Evolutionary conservation across 2,113 vertebrate genomes (phyloP).

Genomic region (Protomyctophum bolini): DNA sequence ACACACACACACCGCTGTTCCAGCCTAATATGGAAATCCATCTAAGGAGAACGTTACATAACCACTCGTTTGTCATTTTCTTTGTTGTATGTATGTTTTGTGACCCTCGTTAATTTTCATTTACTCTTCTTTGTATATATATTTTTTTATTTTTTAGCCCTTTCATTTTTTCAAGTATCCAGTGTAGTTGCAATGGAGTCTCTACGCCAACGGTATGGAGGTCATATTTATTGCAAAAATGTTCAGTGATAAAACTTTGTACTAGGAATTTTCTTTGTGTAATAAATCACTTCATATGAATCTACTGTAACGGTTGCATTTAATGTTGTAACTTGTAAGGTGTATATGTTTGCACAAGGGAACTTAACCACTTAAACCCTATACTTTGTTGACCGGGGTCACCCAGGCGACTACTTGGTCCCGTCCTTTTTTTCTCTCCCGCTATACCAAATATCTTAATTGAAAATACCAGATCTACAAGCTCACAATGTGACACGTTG

Average conservation of each 20-base stretch:
- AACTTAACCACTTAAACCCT: not conserved
- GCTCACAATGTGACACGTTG: no score
- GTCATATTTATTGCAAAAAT: constrained; percentile 79
- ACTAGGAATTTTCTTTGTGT: constrained; percentile 77
- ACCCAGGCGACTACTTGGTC: no score
- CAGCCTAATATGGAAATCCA: constrained; percentile 34
- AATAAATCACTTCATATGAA: constrained; percentile 74
- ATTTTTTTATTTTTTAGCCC: constrained; percentile 28
- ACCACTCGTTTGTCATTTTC: constrained; percentile 51
- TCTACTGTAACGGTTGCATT: constrained; percentile 28
- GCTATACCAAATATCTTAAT: no score
- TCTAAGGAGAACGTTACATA: constrained; percentile 38
- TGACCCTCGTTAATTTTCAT: constrained; percentile 21
- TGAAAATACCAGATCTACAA: no score
- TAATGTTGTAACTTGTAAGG: constrained; percentile 15
- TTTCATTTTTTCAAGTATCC: constrained; percentile 57
- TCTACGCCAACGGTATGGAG: constrained; percentile 59
- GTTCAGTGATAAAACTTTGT: constrained; percentile 78
- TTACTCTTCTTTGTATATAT: constrained; percentile 21
- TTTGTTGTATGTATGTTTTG: constrained; percentile 46
- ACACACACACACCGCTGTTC: constrained; percentile 37
- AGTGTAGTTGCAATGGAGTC: constrained; percentile 64
- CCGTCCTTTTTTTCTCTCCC: no score
- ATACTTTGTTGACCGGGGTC: not conserved
- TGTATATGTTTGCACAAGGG: not conserved